phyloP scores from a whole-genome alignment of 2,113 vertebrate species.

The Platysternon megacephalum region DNA sequence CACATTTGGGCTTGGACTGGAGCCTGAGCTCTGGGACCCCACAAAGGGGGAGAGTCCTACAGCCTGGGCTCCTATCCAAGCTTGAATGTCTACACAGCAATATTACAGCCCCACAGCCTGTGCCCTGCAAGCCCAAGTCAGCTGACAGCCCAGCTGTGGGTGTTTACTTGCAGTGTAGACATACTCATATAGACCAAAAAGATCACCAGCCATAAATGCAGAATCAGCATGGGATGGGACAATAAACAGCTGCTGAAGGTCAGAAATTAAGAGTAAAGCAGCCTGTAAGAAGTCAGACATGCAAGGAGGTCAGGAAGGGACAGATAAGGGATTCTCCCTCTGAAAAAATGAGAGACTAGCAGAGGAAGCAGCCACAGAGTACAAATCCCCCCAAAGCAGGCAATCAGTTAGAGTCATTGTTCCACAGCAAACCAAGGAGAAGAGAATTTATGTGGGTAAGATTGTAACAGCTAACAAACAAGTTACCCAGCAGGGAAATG shows the following conservation, averaged over 20 bases:
- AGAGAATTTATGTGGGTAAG: conserved; percentile 4
- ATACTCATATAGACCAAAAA: too few relatives aligned
- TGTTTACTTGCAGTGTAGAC: too few relatives aligned
- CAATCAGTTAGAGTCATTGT: background rate
- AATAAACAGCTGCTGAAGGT: accelerated
- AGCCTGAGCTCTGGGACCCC: background rate
- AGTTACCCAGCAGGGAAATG: background rate
- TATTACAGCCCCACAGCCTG: too few relatives aligned
- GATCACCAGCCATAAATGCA: accelerated
- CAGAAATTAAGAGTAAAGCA: conserved; percentile 41
- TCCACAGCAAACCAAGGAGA: conserved; percentile 11
- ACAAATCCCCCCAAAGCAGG: conserved; percentile 8
- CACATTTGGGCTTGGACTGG: too few relatives aligned
- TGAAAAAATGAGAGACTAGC: conserved; percentile 40
- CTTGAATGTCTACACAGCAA: too few relatives aligned
- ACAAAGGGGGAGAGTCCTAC: background rate
- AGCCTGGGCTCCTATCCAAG: background rate
- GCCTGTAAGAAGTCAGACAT: conserved; percentile 5
- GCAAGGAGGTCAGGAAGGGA: conserved; percentile 48
- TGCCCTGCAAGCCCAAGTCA: too few relatives aligned
- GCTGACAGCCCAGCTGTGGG: too few relatives aligned
- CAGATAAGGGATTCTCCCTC: conserved; percentile 52
- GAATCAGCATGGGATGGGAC: background rate
- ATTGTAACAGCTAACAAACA: background rate
- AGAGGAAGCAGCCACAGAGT: conserved; percentile 11